Conservation (phyloP, 2,113 vertebrate species). For the Gambusia holbrooki region DNA sequence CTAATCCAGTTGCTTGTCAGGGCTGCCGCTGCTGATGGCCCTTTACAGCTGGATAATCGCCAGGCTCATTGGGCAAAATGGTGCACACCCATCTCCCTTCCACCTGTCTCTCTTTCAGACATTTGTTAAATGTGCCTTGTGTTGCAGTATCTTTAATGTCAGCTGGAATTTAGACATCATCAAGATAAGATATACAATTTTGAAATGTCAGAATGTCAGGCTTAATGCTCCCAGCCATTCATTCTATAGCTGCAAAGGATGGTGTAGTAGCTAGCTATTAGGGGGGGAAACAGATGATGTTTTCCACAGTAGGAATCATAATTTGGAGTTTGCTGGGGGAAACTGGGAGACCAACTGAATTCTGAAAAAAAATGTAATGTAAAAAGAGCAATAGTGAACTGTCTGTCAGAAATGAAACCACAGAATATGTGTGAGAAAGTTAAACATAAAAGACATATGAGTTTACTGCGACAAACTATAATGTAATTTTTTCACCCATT, state of each 20-base stretch:
- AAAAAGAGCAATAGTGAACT: not conserved
- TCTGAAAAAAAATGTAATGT: not conserved
- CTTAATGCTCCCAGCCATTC: not conserved
- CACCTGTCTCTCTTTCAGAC: slow-evolving; percentile 17
- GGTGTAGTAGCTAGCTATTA: not conserved
- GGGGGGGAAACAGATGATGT: slow-evolving; percentile 6
- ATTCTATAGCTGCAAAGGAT: not conserved
- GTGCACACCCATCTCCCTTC: slow-evolving; percentile 59
- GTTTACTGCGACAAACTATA: not conserved
- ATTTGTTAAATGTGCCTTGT: slow-evolving; percentile 48
- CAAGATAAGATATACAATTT: slow-evolving; percentile 15
- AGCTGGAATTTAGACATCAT: slow-evolving; percentile 28
- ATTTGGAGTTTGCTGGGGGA: not conserved
- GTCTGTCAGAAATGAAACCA: not conserved
- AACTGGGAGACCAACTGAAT: not conserved
- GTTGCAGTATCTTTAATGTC: slow-evolving; percentile 37
- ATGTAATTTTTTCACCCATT: not conserved
- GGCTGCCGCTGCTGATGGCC: slow-evolving; percentile 45
- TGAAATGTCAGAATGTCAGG: slow-evolving; percentile 4
- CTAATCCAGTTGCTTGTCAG: slow-evolving; percentile 68
- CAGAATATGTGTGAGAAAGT: not conserved
- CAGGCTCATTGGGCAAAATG: slow-evolving; percentile 62
- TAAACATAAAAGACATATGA: not conserved
- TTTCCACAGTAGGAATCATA: not conserved
- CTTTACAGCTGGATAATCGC: slow-evolving; percentile 66